phyloP scores from a whole-genome alignment of 2,888 invertebrate genomes.

The Acanthosepion lycidas region DNA sequence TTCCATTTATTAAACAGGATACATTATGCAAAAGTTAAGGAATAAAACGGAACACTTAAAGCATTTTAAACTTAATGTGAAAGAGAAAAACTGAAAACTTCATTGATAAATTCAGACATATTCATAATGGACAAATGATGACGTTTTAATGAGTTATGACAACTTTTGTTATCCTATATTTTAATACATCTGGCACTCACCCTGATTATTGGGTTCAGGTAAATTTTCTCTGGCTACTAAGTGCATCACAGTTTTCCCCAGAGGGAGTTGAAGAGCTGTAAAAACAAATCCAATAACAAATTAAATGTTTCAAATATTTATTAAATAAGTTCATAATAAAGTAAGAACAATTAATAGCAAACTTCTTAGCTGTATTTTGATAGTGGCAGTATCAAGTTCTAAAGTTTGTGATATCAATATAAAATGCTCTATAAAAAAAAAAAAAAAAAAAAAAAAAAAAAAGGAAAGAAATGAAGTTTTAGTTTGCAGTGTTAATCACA shows the following conservation, averaged over 20 bases:
- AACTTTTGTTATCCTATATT: background rate
- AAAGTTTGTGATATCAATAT: too few relatives aligned
- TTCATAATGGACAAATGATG: background rate
- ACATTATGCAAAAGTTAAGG: too few relatives aligned
- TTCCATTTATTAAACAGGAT: too few relatives aligned
- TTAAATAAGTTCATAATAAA: background rate
- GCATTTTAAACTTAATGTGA: background rate
- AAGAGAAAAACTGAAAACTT: background rate
- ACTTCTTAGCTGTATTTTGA: too few relatives aligned
- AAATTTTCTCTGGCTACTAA: constrained; percentile 98
- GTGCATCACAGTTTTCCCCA: constrained; percentile 99
- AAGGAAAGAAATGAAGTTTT: too few relatives aligned
- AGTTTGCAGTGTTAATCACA: too few relatives aligned
- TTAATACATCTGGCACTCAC: constrained; percentile 57
- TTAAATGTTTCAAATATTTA: background rate
- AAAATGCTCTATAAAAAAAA: too few relatives aligned
- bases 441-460: too few relatives aligned
- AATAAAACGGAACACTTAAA: background rate
- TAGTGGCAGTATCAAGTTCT: too few relatives aligned
- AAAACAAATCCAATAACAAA: constrained; percentile 44
- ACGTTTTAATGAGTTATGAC: too few relatives aligned
- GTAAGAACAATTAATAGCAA: too few relatives aligned
- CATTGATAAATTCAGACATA: background rate
- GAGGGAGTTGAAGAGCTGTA: constrained; percentile 92
- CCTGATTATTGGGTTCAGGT: constrained; percentile 91